Evolutionary conservation across 2,888 invertebrate genomes (phyloP).

Genomic region (Cephonodes hylas): DNA sequence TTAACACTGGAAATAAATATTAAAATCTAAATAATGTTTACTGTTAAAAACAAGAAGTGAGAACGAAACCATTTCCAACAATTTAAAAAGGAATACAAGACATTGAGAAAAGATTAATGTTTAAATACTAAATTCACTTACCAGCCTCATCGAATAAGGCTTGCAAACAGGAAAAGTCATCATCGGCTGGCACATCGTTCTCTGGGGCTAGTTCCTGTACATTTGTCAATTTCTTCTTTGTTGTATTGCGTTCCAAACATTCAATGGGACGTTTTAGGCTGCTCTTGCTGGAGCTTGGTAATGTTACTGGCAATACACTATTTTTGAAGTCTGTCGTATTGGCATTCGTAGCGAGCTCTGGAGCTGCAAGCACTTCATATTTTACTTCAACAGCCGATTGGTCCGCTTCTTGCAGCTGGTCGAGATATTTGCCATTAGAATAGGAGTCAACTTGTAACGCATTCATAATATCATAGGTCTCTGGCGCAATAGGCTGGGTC

Average conservation of each 20-base stretch:
- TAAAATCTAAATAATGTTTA: neutral
- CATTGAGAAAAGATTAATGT: neutral
- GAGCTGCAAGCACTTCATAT: neutral
- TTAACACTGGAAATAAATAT: slow-evolving; percentile 38
- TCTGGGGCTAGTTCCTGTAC: neutral
- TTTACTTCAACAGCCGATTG: neutral
- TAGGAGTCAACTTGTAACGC: neutral
- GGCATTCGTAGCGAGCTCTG: neutral
- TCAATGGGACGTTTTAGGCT: slow-evolving; percentile 1
- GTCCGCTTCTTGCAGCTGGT: neutral
- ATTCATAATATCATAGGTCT: neutral
- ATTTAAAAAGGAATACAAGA: neutral
- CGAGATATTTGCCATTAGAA: neutral
- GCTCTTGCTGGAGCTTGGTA: neutral
- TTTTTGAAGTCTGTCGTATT: too few species aligned
- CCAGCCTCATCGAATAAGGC: slow-evolving; percentile 40
- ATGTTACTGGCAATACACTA: neutral
- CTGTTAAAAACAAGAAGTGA: neutral
- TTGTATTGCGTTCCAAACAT: neutral
- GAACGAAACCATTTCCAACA: neutral
- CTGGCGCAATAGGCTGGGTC: neutral
- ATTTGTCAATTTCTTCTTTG: neutral
- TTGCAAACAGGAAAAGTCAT: slow-evolving; percentile 29
- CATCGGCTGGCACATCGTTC: neutral
- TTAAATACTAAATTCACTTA: slow-evolving; percentile 25